Evolutionary conservation across 1,140 invertebrate species (phyloP).

Genomic region (Chironomus tepperi): DNA sequence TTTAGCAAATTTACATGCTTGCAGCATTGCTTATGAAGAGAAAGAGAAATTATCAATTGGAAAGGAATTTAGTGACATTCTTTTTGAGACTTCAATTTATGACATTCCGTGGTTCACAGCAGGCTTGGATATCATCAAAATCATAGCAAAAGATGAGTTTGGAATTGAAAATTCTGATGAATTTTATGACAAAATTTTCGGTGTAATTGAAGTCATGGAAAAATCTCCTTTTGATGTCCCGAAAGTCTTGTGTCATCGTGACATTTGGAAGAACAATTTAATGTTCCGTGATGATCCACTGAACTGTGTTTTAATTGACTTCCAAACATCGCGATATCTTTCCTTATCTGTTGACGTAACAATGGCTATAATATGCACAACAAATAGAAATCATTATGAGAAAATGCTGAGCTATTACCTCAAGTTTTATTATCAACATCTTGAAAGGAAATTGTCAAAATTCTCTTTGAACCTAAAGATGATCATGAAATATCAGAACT

Average conservation of each 20-base stretch:
- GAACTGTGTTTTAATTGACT: conserved; percentile 47
- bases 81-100: not conserved
- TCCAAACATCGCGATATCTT: conserved; percentile 42
- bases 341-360: conserved; percentile 45
- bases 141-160: not conserved
- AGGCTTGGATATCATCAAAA: not conserved
- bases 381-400: not conserved
- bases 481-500: not conserved
- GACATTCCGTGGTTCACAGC: not conserved
- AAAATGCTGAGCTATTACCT: not conserved
- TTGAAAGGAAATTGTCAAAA: not conserved
- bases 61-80: not conserved
- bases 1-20: not conserved
- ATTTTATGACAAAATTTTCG: conserved; percentile 1
- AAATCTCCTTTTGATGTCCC: not conserved
- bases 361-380: conserved; percentile 9
- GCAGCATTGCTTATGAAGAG: not conserved
- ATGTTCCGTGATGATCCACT: conserved; percentile 42
- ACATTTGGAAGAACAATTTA: conserved; percentile 50
- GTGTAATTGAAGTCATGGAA: not conserved
- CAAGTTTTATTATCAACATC: not conserved
- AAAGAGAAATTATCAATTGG: not conserved
- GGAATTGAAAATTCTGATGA: not conserved
- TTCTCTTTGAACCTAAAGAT: not conserved
- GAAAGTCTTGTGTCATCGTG: conserved; percentile 46